phyloP scores from a whole-genome alignment of 2,888 invertebrate species.

The Liodrosophila aerea region DNA sequence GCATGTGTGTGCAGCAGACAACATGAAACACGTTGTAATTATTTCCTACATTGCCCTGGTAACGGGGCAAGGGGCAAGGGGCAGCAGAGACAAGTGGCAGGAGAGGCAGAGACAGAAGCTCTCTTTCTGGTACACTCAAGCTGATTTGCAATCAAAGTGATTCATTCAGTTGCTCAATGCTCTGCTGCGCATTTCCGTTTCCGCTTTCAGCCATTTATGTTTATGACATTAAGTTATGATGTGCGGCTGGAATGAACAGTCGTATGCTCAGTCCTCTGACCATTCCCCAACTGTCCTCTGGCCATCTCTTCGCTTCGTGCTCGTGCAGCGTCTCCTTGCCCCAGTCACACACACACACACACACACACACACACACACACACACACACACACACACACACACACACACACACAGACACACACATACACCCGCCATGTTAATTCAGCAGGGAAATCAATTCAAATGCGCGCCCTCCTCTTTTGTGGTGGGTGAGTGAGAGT shows the following conservation, averaged over 20 bases:
- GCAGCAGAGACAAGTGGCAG: neutral
- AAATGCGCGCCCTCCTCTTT: constrained; percentile 29
- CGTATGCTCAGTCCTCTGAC: neutral
- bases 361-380: too few species aligned
- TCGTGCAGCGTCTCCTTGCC: neutral
- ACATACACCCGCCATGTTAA: constrained; percentile 38
- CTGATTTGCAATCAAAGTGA: constrained; percentile 35
- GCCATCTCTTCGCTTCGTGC: neutral
- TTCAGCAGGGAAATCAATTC: constrained; percentile 71
- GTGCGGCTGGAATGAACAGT: constrained; percentile 30
- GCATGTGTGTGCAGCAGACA: constrained; percentile 31
- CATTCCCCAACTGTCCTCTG: neutral
- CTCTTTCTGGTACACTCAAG: too few species aligned
- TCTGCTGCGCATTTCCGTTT: constrained; percentile 63
- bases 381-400: too few species aligned
- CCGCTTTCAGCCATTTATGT: constrained; percentile 40
- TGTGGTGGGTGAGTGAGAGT: too few species aligned
- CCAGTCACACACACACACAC: constrained; percentile 18
- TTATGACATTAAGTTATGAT: constrained; percentile 57
- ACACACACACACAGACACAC: too few species aligned
- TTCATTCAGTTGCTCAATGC: constrained; percentile 33
- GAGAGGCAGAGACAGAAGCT: neutral
- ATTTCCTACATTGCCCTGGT: constrained; percentile 33
- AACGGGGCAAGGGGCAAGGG: constrained; percentile 3
- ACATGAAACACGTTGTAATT: constrained; percentile 46